Percentiles rank a stretch among this genome's conserved stretches.
phyloP scores from a whole-genome alignment of 1,140 invertebrate species.

The Pemphigus obesinymphae region DNA sequence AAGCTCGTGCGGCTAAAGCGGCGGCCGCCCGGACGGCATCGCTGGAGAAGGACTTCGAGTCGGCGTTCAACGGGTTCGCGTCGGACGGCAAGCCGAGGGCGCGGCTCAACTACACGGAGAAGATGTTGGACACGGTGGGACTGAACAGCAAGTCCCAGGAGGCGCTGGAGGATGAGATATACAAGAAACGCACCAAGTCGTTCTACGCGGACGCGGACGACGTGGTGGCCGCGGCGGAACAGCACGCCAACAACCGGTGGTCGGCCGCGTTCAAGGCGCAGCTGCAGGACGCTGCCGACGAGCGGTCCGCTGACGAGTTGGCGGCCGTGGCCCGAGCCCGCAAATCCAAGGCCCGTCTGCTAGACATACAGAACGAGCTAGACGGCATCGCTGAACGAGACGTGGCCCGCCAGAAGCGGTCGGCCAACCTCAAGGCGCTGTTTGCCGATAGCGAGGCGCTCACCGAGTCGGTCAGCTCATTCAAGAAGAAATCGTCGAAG shows the following conservation, averaged over 20 bases:
- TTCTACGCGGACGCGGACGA: slow-evolving; percentile 35
- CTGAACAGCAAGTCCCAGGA: slow-evolving; percentile 51
- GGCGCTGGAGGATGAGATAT: slow-evolving; percentile 45
- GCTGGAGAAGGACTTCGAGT: slow-evolving; percentile 42
- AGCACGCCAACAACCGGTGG: slow-evolving; percentile 51
- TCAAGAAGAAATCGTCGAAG: slow-evolving; percentile 44
- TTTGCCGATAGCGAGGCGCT: slow-evolving; percentile 53
- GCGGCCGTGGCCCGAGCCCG: slow-evolving; percentile 51
- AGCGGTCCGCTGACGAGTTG: slow-evolving; percentile 40
- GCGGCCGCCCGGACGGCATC: slow-evolving; percentile 39
- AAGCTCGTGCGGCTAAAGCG: slow-evolving; percentile 27
- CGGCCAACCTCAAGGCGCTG: slow-evolving; percentile 56
- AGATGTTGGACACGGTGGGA: slow-evolving; percentile 58
- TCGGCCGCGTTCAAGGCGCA: slow-evolving; percentile 54
- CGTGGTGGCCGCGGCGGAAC: neutral
- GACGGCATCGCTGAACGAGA: slow-evolving; percentile 56
- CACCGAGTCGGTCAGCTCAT: slow-evolving; percentile 43
- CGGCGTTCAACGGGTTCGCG: slow-evolving; percentile 34
- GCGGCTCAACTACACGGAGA: slow-evolving; percentile 52
- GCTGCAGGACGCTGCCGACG: slow-evolving; percentile 46
- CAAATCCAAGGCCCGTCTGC: slow-evolving; percentile 54
- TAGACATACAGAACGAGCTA: slow-evolving; percentile 61
- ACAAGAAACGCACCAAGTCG: slow-evolving; percentile 33
- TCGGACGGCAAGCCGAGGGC: slow-evolving; percentile 17
- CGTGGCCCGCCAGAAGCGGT: slow-evolving; percentile 57